These are phyloP conservation scores for Triplophysa rosa DNA, from an alignment of 2,113 vertebrate genomes.

Conservation along the genomic window DNA sequence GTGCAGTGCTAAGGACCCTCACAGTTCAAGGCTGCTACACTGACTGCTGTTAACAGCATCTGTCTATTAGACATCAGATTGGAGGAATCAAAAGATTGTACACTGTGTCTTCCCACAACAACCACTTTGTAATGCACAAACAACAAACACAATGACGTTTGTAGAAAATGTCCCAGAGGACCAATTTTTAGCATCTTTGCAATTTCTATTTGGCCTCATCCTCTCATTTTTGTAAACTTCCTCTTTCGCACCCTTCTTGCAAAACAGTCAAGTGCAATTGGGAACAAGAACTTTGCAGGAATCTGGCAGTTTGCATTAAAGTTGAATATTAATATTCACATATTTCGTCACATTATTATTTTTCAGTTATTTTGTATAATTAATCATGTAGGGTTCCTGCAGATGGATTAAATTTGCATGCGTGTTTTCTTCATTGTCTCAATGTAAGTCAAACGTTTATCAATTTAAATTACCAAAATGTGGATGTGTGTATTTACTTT, in stretches of 20 bases:
- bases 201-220: constrained; percentile 55
- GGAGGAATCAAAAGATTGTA: background rate
- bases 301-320: background rate
- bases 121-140: background rate
- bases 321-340: too few species aligned
- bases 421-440: background rate
- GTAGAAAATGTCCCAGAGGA: constrained; percentile 37
- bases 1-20: constrained; percentile 5
- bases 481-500: background rate
- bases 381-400: background rate
- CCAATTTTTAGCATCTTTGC: constrained; percentile 56
- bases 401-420: background rate
- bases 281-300: background rate
- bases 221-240: constrained; percentile 42
- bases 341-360: too few species aligned
- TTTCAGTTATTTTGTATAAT: background rate
- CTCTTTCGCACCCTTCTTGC: constrained; percentile 47
- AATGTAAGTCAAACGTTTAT: too few species aligned
- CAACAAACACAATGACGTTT: constrained; percentile 21
- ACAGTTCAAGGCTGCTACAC: background rate
- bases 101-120: background rate
- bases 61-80: background rate
- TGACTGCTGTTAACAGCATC: background rate
- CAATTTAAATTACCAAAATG: background rate
- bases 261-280: constrained; percentile 22